Base-by-base conservation (phyloP, 1,140 invertebrate genomes). In the Pogonognathellus flavescens region DNA sequence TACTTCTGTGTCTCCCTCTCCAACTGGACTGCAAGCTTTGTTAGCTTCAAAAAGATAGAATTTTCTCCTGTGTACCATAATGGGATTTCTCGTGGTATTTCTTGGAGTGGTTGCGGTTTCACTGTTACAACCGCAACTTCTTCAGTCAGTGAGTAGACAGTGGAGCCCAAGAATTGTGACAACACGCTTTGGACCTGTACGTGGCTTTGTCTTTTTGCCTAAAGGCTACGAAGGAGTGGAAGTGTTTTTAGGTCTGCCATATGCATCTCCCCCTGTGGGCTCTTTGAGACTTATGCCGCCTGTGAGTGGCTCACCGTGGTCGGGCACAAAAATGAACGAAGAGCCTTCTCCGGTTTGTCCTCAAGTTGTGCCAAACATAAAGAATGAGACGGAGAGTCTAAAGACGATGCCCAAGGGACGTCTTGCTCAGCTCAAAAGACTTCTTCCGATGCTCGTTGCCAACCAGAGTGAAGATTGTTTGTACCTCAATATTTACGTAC, bases 391-490 rank as follows among this genome's bases (percentile, higher is more conserved):
- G 25, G 95, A 96, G 88, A 94, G 95, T 2, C 91, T 94, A 25
- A 91, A 95, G 86, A 94, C 94, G 86, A 97, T 98, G 93, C 97
- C 97, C 9, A 94, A 94, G 86, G 97, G 96, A 4, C 92, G 97
- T 60, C 91, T 97, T 86, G 95, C 97, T 89, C 96, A 97, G 89
- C 92, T 99, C 84, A 95, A 95, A 89, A 93, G 96, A 89, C 92
- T 98, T 89, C 91, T 97, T 87, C 96, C 96, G 7, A 95, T 96
- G 90, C 92, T 99, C 80, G 31, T 76, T 49, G 70, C 70, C 91
- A 95, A 98, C 90, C 97, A 98, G 91, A 96, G 94, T 88, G 98
- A 99, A 92, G 98, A 99, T 92, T 99, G 98, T 90, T 93, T 99
- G 52, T 98, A 98, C 91, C 92, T 99, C 87, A 99, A 99, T 91